Conservation (phyloP, 2,113 vertebrate species). For the Triplophysa tibetana region DNA sequence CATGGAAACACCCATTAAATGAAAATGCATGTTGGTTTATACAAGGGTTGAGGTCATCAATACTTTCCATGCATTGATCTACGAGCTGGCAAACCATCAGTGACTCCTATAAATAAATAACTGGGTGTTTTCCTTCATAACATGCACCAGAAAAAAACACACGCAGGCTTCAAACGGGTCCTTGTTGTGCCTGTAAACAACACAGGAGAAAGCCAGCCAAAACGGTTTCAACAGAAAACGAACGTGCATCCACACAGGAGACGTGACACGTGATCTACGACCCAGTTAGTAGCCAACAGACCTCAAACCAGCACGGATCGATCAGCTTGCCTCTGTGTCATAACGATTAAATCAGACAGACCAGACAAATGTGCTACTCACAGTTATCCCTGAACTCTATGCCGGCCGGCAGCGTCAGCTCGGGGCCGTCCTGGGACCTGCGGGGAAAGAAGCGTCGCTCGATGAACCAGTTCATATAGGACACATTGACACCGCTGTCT, state of each 20-base stretch:
- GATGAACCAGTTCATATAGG: conserved; percentile 44
- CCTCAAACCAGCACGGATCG: conserved; percentile 16
- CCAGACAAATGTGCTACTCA: conserved; percentile 72
- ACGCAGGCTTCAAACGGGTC: not conserved
- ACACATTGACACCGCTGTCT: conserved; percentile 37
- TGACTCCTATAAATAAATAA: not conserved
- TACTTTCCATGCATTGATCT: conserved; percentile 65
- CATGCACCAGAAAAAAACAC: not conserved
- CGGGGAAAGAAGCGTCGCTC: conserved; percentile 47
- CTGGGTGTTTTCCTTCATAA: not conserved
- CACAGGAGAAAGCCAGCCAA: not conserved
- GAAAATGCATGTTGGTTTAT: not conserved
- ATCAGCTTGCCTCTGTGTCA: not conserved
- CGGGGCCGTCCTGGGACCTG: conserved; percentile 87
- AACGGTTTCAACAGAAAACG: not conserved
- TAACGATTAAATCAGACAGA: too few relatives aligned
- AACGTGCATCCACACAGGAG: not conserved
- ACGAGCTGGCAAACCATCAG: not conserved
- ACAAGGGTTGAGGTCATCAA: conserved; percentile 46
- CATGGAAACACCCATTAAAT: not conserved
- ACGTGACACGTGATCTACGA: conserved; percentile 13
- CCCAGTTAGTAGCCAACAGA: conserved; percentile 9
- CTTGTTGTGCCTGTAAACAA: conserved; percentile 2
- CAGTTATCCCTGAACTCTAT: conserved; percentile 97
- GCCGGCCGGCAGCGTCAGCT: conserved; percentile 88